Conservation (phyloP, 2,113 vertebrate species). For the Xiphophorus couchianus region DNA sequence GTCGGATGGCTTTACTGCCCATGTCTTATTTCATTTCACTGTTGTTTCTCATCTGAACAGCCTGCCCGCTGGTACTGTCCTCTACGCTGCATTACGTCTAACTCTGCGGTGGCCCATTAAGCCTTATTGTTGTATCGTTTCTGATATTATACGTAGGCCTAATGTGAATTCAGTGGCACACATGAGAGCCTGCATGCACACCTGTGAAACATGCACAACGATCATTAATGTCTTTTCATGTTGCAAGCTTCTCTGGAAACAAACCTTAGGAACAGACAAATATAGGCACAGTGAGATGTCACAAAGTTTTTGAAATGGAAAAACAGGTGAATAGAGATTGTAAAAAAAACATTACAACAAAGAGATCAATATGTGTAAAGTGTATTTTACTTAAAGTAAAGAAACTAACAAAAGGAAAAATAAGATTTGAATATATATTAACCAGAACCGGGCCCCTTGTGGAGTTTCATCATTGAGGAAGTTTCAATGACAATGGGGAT, state of each 20-base stretch:
- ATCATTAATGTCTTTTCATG: slow-evolving; percentile 15
- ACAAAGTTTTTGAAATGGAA: neutral
- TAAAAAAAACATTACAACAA: neutral
- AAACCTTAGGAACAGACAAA: neutral
- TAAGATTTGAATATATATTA: neutral
- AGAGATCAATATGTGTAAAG: too few relatives aligned
- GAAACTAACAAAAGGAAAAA: neutral
- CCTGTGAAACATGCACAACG: slow-evolving; percentile 17
- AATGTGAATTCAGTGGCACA: slow-evolving; percentile 37
- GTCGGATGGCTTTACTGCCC: slow-evolving; percentile 20
- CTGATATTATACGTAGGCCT: slow-evolving; percentile 33
- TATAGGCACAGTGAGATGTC: neutral
- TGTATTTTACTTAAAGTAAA: too few relatives aligned
- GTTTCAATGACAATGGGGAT: slow-evolving; percentile 24
- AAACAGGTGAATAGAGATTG: neutral
- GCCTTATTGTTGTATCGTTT: slow-evolving; percentile 16
- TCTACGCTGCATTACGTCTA: slow-evolving; percentile 56
- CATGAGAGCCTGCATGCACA: slow-evolving; percentile 29
- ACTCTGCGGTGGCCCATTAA: slow-evolving; percentile 51
- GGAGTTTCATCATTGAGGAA: slow-evolving; percentile 13
- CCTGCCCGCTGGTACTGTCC: slow-evolving; percentile 39
- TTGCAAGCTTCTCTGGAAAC: neutral
- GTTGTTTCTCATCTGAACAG: slow-evolving; percentile 49
- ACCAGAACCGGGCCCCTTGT: neutral
- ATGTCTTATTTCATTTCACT: slow-evolving; percentile 35